phyloP scores from a whole-genome alignment of 64 coral and sea anemone species.

The Orbicella faveolata region DNA sequence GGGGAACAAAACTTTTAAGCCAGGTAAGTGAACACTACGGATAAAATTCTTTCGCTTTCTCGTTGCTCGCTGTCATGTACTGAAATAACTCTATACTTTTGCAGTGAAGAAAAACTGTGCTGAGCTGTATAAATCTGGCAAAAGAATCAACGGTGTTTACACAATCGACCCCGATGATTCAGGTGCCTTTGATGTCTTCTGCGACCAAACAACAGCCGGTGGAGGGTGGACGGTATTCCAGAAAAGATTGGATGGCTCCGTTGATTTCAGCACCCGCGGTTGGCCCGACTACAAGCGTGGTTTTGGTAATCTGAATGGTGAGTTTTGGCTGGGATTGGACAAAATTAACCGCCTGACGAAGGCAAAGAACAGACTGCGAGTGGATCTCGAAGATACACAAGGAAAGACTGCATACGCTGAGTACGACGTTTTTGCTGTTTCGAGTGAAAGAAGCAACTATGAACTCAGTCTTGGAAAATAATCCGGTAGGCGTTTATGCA shows the following conservation, averaged over 20 bases:
- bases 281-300: constrained; percentile 43
- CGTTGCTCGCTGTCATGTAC: no score
- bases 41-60: no score
- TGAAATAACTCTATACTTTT: not conserved
- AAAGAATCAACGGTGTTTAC: constrained; percentile 37
- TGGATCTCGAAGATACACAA: constrained; percentile 31
- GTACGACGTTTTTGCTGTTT: constrained; percentile 32
- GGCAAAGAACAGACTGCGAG: constrained; percentile 27
- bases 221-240: constrained; percentile 59
- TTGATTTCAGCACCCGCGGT: constrained; percentile 25
- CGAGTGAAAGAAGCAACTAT: not conserved
- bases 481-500: not conserved
- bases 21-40: not conserved
- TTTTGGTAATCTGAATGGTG: constrained; percentile 22
- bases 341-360: constrained; percentile 38
- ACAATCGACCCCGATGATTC: constrained; percentile 53
- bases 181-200: constrained; percentile 29
- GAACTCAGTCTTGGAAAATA: not conserved
- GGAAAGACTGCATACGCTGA: constrained; percentile 11
- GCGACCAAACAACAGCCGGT: constrained; percentile 38
- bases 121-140: constrained; percentile 13
- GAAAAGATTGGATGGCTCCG: constrained; percentile 41
- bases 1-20: not conserved
- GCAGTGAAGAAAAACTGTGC: constrained; percentile 2
- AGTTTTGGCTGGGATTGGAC: constrained; percentile 63